phyloP scores from a whole-genome alignment of 2,888 invertebrate genomes.

The Cantharis nigra region DNA sequence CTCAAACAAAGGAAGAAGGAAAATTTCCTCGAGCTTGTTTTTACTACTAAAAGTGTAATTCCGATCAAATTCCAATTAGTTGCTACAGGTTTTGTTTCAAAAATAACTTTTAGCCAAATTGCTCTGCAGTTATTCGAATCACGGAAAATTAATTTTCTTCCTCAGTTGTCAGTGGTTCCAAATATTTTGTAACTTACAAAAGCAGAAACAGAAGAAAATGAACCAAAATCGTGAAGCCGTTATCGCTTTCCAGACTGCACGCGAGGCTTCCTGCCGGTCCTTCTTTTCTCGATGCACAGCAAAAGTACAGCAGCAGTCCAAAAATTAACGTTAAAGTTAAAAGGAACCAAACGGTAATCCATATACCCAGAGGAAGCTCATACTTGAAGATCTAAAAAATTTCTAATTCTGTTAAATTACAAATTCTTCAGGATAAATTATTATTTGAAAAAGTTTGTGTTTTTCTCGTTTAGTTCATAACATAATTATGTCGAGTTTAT shows the following conservation, averaged over 20 bases:
- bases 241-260: not conserved
- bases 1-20: not conserved
- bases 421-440: not conserved
- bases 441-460: not conserved
- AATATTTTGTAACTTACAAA: not conserved
- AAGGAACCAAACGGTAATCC: slow-evolving; percentile 47
- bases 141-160: not conserved
- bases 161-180: not conserved
- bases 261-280: not conserved
- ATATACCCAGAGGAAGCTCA: slow-evolving; percentile 43
- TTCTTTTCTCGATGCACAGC: not conserved
- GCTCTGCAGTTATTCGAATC: not conserved
- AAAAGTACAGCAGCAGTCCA: slow-evolving; percentile 12
- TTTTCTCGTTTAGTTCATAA: not conserved
- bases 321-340: slow-evolving; percentile 33
- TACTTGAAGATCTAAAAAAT: slow-evolving; percentile 45
- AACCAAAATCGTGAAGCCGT: not conserved
- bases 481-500: not conserved
- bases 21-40: not conserved
- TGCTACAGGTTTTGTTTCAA: not conserved
- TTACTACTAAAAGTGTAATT: not conserved
- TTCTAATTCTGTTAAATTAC: not conserved
- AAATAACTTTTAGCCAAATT: not conserved
- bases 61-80: not conserved
- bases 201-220: not conserved